Percentiles rank a stretch among this genome's conserved stretches.
phyloP scores from a whole-genome alignment of 2,888 invertebrate species.

The Habrosyne pyritoides region DNA sequence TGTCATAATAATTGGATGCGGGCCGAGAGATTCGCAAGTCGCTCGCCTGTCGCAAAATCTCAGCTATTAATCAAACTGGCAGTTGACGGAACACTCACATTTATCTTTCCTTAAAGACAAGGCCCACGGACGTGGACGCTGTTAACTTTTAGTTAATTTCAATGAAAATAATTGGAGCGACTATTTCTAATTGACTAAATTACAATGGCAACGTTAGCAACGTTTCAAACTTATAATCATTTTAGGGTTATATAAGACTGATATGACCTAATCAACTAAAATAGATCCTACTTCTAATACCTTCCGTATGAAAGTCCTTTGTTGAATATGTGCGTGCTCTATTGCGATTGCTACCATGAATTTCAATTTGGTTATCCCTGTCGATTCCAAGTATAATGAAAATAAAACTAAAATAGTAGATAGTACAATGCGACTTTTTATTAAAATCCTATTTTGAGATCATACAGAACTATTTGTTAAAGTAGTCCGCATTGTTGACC shows the following conservation, averaged over 20 bases:
- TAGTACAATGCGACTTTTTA: no score
- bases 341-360: no score
- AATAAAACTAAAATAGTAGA: no score
- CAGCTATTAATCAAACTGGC: slow-evolving; percentile 65
- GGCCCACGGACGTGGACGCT: slow-evolving; percentile 39
- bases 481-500: background rate
- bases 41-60: slow-evolving; percentile 56
- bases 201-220: background rate
- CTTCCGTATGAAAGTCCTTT: no score
- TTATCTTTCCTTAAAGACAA: slow-evolving; percentile 60
- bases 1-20: slow-evolving; percentile 59
- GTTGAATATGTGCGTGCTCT: no score
- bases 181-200: slow-evolving; percentile 15
- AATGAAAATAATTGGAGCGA: slow-evolving; percentile 32
- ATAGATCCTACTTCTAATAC: no score
- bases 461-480: background rate
- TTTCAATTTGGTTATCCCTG: no score
- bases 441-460: background rate
- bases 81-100: slow-evolving; percentile 72
- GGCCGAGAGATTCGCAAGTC: slow-evolving; percentile 43
- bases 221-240: no score
- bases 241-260: no score
- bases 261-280: no score
- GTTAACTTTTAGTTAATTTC: slow-evolving; percentile 50
- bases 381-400: no score